phyloP scores from a whole-genome alignment of 2,797 vertebrate genomes.

The Phoebastria nigripes region DNA sequence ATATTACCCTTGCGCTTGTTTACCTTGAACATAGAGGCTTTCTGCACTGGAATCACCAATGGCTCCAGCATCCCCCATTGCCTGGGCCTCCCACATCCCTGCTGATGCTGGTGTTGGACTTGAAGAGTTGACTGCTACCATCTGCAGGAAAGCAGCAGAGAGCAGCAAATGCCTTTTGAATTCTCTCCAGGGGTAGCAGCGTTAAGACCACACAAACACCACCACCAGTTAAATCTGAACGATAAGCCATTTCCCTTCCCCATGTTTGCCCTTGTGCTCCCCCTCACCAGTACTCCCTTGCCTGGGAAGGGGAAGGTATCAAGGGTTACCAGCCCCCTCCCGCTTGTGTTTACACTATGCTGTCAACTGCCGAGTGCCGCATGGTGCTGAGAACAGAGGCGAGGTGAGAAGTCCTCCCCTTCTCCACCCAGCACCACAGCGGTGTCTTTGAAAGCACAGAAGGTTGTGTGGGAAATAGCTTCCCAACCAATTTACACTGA shows the following conservation, averaged over 20 bases:
- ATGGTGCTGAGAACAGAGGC: accelerated
- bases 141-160: conserved; percentile 48
- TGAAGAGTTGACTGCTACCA: conserved; percentile 83
- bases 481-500: background rate
- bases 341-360: background rate
- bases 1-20: background rate
- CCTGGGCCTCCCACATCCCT: conserved; percentile 84
- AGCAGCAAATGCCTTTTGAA: background rate
- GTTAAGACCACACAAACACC: background rate
- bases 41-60: conserved; percentile 87
- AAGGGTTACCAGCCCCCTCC: background rate
- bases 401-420: background rate
- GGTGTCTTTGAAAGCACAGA: background rate
- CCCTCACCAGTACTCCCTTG: background rate
- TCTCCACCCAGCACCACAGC: background rate
- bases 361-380: background rate
- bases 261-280: background rate
- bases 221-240: background rate
- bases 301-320: background rate
- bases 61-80: conserved; percentile 81
- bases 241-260: background rate
- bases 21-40: conserved; percentile 93
- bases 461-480: background rate
- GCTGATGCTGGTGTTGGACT: conserved; percentile 80
- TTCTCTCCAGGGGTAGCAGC: background rate